Percentiles rank a stretch among this genome's conserved stretches.
Conservation (phyloP, 2,113 vertebrate species). For the Megaleporinus macrocephalus region DNA sequence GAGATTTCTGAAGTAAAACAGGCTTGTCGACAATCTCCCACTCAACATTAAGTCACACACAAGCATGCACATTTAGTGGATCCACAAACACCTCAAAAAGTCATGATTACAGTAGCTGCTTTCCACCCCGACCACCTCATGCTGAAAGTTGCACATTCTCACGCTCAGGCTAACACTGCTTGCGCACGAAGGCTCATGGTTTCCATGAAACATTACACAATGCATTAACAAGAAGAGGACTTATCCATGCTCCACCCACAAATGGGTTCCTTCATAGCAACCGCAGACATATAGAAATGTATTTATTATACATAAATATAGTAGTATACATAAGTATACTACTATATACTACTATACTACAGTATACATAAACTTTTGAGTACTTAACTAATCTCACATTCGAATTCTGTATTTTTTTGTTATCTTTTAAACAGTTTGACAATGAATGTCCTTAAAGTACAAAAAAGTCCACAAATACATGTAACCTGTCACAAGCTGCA, state of each 20-base stretch:
- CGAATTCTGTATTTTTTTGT: too few species aligned
- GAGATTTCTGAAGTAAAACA: conserved; percentile 13
- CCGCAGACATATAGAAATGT: too few species aligned
- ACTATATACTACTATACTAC: too few species aligned
- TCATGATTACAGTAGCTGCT: conserved; percentile 29
- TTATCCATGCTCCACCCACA: background rate
- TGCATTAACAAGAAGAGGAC: background rate
- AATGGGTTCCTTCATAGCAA: too few species aligned
- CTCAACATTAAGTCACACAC: background rate
- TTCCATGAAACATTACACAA: conserved; percentile 20
- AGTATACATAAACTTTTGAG: too few species aligned
- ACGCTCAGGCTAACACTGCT: background rate
- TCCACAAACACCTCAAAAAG: background rate
- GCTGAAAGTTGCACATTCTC: conserved; percentile 20
- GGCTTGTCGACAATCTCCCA: background rate
- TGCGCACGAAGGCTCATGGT: background rate
- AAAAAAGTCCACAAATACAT: too few species aligned
- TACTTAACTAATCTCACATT: too few species aligned
- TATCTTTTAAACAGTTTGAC: too few species aligned
- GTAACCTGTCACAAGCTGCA: too few species aligned
- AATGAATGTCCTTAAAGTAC: too few species aligned
- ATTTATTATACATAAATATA: too few species aligned
- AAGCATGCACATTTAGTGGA: background rate
- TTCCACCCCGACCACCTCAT: conserved; percentile 8
- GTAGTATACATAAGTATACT: too few species aligned